These are phyloP conservation scores for Felis chaus DNA, from an alignment of 2,113 vertebrate genomes.

Conservation along the genomic window DNA sequence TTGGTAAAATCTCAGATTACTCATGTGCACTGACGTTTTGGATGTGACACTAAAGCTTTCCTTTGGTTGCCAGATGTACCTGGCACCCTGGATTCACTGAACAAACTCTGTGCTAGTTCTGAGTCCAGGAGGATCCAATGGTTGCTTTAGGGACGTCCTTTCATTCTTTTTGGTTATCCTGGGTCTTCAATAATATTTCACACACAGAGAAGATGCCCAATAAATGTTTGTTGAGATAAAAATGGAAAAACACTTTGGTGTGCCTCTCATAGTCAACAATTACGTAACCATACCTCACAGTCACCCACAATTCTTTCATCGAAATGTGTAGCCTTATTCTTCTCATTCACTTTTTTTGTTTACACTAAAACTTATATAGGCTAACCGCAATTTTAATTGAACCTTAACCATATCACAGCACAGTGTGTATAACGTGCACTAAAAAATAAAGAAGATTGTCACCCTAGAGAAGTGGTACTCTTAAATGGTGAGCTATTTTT, in stretches of 20 bases:
- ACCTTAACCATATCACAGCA: neutral
- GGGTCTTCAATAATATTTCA: neutral
- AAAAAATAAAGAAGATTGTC: neutral
- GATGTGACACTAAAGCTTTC: neutral
- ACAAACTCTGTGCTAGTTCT: neutral
- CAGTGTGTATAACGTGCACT: neutral
- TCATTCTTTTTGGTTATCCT: neutral
- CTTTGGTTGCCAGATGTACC: neutral
- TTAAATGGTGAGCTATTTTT: neutral
- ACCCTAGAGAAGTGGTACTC: neutral
- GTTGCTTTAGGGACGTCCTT: neutral
- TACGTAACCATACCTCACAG: neutral
- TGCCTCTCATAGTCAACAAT: neutral
- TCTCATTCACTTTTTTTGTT: neutral
- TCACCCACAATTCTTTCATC: neutral
- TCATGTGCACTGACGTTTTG: neutral
- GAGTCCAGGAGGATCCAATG: neutral
- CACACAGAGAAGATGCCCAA: neutral
- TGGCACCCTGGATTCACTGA: neutral
- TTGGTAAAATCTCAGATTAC: conserved; percentile 52
- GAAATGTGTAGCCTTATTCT: neutral
- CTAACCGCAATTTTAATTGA: neutral
- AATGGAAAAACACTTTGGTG: neutral
- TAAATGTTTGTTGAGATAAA: neutral
- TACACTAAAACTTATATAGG: neutral